These are phyloP conservation scores for Lacerta bilineata DNA, from an alignment of 2,797 vertebrate genomes.

Conservation along the genomic window DNA sequence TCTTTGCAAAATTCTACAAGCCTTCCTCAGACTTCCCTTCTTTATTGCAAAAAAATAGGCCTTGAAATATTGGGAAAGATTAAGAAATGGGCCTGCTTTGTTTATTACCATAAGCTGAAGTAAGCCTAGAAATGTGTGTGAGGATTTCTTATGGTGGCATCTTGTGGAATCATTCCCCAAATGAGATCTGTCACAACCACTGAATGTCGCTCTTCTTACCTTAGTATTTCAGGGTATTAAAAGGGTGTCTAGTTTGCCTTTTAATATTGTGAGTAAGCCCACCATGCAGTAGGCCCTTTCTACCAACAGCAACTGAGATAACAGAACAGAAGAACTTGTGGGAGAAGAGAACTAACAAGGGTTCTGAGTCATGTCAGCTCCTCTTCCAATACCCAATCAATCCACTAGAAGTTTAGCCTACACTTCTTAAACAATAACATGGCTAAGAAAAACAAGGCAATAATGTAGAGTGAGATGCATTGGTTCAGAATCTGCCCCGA, in stretches of 20 bases:
- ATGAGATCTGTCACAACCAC: neutral
- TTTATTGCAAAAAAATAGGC: neutral
- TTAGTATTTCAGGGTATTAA: neutral
- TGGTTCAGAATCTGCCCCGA: too few relatives aligned
- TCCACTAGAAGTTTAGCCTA: neutral
- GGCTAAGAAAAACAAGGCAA: too few relatives aligned
- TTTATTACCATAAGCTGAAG: neutral
- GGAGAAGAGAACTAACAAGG: neutral
- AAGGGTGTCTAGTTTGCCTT: too few relatives aligned
- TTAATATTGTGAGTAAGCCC: too few relatives aligned
- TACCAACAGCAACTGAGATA: neutral
- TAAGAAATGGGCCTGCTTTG: neutral
- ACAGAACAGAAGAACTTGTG: neutral
- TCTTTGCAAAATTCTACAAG: neutral
- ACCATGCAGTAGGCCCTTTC: too few relatives aligned
- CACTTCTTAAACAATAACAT: neutral
- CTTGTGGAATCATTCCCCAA: too few relatives aligned
- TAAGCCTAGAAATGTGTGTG: neutral
- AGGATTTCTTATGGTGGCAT: neutral
- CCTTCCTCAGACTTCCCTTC: neutral
- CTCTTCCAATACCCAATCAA: neutral
- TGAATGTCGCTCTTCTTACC: too few relatives aligned
- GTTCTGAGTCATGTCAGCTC: neutral
- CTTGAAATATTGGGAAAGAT: neutral
- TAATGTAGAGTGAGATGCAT: too few relatives aligned